Evolutionary conservation across 2,113 vertebrate species (phyloP), one percentile per base, ranked within the genome.

Genomic region (Hystrix cristata): DNA sequence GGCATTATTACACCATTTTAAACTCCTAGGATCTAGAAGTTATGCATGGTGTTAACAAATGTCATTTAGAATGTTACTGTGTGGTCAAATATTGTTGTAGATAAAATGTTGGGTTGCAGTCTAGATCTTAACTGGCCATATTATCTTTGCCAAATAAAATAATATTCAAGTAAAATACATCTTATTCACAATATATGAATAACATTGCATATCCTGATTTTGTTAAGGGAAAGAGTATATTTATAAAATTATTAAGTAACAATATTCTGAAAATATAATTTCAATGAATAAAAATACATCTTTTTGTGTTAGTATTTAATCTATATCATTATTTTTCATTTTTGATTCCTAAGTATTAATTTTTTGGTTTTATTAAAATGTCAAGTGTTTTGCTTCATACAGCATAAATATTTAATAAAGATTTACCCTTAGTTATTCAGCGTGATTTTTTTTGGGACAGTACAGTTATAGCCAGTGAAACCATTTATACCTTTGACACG

Each of bases 201-300:
- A 78, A 57, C 57, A 53, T 23, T 84, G 8, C 12, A 90, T 90
- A 3, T 46, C 57, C 29, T 88, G 15, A 0, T 71, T 91, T 87
- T 74, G 11, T 55, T 64, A 90, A 87, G 9, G 1, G 38, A 92
- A 94, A 65, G 19, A 5, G 81, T 78, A 15, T 64, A 92, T 67
- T 94, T 81, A 43, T 78, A 16, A 96, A 87, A 81, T 80, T 76
- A 74, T 15, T 38, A 72, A 72, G 0, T 95, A n/a, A 10, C 12
- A 76, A 48, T 83, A 5, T 89, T 15, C 34, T 82, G 82, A 93
- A 92, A 91, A 76, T 87, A 78, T 25, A 21, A 93, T 69, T 87
- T 90, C 85, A 34, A 53, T 90, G 7, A 83, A 34, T 29, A 10
- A 62, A 89, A 89, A 59, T 79, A 19, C 38, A 62, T 85, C 5